phyloP scores from a whole-genome alignment of 2,797 vertebrate species.

The Thamnophis elegans region DNA sequence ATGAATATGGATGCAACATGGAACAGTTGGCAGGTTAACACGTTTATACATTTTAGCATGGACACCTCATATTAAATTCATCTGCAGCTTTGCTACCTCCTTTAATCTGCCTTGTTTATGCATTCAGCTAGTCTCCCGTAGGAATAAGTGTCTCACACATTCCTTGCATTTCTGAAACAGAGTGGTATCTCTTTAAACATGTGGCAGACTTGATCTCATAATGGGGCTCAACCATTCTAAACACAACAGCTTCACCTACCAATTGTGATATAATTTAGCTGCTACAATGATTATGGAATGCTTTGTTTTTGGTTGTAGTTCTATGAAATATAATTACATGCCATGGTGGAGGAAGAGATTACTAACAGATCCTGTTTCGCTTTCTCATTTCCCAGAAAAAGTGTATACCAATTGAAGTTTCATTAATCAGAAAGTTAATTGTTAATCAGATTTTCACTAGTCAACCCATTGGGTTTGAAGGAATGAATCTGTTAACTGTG shows the following conservation, averaged over 20 bases:
- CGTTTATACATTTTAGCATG: slow-evolving; percentile 50
- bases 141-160: slow-evolving; percentile 37
- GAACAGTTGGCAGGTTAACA: slow-evolving; percentile 48
- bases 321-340: slow-evolving; percentile 1
- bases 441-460: neutral
- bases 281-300: neutral
- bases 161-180: neutral
- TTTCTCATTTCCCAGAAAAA: slow-evolving; percentile 30
- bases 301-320: neutral
- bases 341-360: neutral
- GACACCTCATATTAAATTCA: slow-evolving; percentile 46
- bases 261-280: neutral
- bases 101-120: slow-evolving; percentile 46
- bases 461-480: neutral
- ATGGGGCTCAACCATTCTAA: neutral
- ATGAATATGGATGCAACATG: slow-evolving; percentile 44
- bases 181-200: slow-evolving; percentile 20
- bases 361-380: neutral
- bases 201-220: slow-evolving; percentile 21
- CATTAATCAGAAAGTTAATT: neutral
- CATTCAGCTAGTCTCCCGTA: slow-evolving; percentile 38
- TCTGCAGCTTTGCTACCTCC: slow-evolving; percentile 57
- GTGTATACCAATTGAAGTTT: neutral
- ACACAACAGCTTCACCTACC: neutral
- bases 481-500: neutral